Evolutionary conservation across 1,140 invertebrate species (phyloP).

Genomic region (Fopius arisanus): DNA sequence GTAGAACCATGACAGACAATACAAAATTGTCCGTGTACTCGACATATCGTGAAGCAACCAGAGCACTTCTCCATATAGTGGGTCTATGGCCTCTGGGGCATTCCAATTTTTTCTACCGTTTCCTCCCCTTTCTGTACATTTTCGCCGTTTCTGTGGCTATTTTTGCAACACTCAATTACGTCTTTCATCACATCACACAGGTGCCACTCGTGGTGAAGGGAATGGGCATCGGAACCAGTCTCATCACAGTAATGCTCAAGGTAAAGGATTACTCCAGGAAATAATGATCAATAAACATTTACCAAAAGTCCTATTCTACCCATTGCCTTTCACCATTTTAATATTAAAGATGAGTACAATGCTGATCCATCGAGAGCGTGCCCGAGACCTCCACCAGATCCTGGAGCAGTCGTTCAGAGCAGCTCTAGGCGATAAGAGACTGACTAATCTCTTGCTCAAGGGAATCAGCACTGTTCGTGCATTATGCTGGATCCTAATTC

Average conservation of each 20-base stretch:
- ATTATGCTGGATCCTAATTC: neutral
- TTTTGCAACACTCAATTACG: neutral
- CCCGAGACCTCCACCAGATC: neutral
- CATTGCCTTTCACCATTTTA: no score
- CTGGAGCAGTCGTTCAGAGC: neutral
- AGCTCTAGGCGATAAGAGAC: neutral
- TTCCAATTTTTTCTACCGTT: neutral
- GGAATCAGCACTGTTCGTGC: neutral
- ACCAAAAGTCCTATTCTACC: no score
- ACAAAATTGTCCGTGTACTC: neutral
- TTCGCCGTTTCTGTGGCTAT: neutral
- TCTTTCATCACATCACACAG: neutral
- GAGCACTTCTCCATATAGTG: neutral
- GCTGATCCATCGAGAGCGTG: neutral
- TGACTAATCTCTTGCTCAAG: neutral
- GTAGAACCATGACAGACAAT: neutral
- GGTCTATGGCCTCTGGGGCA: conserved; percentile 13
- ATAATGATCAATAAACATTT: no score
- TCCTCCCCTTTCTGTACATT: neutral
- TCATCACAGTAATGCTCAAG: neutral
- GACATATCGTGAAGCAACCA: neutral
- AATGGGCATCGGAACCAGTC: conserved; percentile 12
- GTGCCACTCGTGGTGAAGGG: neutral
- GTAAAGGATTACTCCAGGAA: neutral
- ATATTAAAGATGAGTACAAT: neutral